Percentiles rank a stretch among this genome's conserved stretches.
Conservation (phyloP, 2,888 invertebrate genomes). For the Hypomecis punctinalis region DNA sequence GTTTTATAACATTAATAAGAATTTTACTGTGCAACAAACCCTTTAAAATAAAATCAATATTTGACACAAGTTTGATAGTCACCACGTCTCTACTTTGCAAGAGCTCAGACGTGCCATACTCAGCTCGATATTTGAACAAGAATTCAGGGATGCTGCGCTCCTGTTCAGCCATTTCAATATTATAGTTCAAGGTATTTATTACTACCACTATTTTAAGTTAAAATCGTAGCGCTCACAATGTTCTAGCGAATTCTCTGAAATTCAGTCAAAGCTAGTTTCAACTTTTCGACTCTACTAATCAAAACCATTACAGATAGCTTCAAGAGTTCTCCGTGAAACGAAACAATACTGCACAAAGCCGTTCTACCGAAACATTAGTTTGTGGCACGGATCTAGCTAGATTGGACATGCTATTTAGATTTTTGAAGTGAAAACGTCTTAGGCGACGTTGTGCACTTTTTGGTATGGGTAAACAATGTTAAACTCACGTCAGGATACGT, state of each 20-base stretch:
- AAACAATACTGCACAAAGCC: slow-evolving; percentile 24
- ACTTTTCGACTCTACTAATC: slow-evolving; percentile 5
- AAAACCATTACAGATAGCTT: slow-evolving; percentile 16
- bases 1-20: too few relatives aligned
- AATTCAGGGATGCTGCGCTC: slow-evolving; percentile 9
- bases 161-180: slow-evolving; percentile 3
- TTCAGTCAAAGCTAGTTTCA: neutral
- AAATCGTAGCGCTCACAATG: too few relatives aligned
- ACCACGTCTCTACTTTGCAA: slow-evolving; percentile 19
- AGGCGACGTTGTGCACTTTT: too few relatives aligned
- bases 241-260: slow-evolving; percentile 1
- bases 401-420: too few relatives aligned
- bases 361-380: slow-evolving; percentile 21
- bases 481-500: too few relatives aligned
- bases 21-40: too few relatives aligned
- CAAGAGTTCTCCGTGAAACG: slow-evolving; percentile 13
- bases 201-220: neutral
- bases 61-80: too few relatives aligned
- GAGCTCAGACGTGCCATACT: slow-evolving; percentile 23
- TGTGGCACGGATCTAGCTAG: neutral
- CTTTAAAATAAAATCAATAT: too few relatives aligned
- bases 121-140: slow-evolving; percentile 18
- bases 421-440: too few relatives aligned
- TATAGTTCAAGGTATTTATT: neutral
- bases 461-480: too few relatives aligned